Evolutionary conservation across 2,888 invertebrate genomes (phyloP).

Genomic region (Hymenopus coronatus): DNA sequence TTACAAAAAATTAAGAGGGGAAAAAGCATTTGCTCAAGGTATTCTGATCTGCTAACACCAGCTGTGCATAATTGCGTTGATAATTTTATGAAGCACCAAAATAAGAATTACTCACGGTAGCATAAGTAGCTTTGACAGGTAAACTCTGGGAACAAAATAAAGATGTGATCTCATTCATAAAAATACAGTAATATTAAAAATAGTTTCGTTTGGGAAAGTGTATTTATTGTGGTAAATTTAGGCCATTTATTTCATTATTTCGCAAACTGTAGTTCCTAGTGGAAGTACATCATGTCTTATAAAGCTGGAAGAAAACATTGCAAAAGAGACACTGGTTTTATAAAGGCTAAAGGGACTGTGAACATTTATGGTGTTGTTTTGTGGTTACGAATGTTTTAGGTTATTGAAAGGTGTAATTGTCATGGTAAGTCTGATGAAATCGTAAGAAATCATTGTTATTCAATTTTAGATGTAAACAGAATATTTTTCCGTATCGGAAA

Average conservation of each 20-base stretch:
- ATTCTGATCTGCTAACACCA: not conserved
- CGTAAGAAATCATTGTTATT: not conserved
- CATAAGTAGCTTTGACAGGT: too few species aligned
- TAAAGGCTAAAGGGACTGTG: not conserved
- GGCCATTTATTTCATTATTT: not conserved
- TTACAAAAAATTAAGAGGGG: not conserved
- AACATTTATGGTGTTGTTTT: not conserved
- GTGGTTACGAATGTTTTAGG: not conserved
- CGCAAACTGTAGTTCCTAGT: not conserved
- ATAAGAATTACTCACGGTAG: too few species aligned
- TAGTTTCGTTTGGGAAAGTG: not conserved
- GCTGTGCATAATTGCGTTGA: not conserved
- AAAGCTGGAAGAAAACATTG: not conserved
- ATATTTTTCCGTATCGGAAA: not conserved
- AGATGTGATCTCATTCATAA: not conserved
- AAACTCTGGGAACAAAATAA: not conserved
- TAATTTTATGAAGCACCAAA: not conserved
- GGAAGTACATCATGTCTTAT: not conserved
- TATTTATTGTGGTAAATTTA: too few species aligned
- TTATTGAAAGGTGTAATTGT: not conserved
- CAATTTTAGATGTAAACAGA: not conserved
- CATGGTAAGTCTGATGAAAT: not conserved
- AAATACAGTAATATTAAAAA: not conserved
- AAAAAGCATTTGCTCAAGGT: not conserved
- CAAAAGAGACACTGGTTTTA: not conserved